Evolutionary conservation across 2,113 vertebrate genomes (phyloP).

Genomic region (Chaetodon auriga): DNA sequence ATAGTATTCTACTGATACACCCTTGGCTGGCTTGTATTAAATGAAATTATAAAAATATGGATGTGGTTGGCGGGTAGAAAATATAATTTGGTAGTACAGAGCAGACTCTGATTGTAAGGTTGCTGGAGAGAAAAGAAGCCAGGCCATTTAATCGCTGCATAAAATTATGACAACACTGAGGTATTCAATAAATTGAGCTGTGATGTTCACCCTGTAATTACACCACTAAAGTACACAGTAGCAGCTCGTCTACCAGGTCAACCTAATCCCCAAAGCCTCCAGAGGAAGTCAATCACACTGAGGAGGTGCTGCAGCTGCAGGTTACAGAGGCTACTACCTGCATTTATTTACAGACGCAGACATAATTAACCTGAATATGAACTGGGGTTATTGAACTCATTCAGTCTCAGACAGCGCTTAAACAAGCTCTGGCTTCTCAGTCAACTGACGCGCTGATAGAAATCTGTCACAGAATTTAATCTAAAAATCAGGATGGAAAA

Average conservation of each 20-base stretch:
- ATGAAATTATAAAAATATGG: not conserved
- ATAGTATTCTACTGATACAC: not conserved
- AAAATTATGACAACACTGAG: conserved; percentile 59
- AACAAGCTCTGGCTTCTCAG: conserved; percentile 11
- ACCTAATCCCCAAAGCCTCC: conserved; percentile 77
- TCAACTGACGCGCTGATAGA: conserved; percentile 22
- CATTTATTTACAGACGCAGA: conserved; percentile 77
- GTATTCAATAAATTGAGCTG: conserved; percentile 61
- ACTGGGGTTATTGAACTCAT: conserved; percentile 61
- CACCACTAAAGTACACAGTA: conserved; percentile 66
- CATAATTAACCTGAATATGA: conserved; percentile 80
- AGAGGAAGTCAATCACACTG: conserved; percentile 77
- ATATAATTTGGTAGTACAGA: conserved; percentile 34
- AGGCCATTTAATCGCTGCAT: conserved; percentile 42
- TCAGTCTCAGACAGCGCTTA: conserved; percentile 37
- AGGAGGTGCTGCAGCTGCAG: conserved; percentile 66
- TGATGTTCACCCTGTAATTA: conserved; percentile 50
- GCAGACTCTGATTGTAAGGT: conserved; percentile 39
- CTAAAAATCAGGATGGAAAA: conserved; percentile 42
- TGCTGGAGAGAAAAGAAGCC: conserved; percentile 31
- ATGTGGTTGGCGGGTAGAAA: conserved; percentile 20
- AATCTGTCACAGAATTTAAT: conserved; percentile 15
- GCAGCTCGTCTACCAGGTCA: conserved; percentile 72
- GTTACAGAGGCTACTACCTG: conserved; percentile 65
- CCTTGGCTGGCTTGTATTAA: conserved; percentile 30